Percentiles rank a stretch among this genome's conserved stretches.
Evolutionary conservation across 1,140 invertebrate genomes (phyloP).

Genomic region (Polypedilum vanderplanki): DNA sequence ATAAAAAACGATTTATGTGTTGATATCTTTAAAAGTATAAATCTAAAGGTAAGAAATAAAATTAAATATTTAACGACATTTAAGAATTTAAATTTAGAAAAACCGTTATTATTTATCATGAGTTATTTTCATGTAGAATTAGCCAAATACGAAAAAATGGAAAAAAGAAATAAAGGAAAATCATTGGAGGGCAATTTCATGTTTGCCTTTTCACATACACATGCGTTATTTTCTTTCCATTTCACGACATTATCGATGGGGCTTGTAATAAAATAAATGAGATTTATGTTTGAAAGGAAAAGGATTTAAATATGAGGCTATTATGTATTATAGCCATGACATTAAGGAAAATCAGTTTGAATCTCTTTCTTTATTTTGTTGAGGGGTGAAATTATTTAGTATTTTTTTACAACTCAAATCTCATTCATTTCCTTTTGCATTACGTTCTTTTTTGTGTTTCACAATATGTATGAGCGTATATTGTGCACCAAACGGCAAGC

Average conservation of each 20-base stretch:
- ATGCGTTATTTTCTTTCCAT: neutral
- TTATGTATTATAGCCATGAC: conserved; percentile 1
- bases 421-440: neutral
- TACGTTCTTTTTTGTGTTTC: neutral
- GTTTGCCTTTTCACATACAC: neutral
- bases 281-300: neutral
- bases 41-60: neutral
- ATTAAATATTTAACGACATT: no score
- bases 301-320: conserved; percentile 7
- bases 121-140: no score
- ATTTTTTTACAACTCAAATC: no score
- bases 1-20: conserved; percentile 8
- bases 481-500: neutral
- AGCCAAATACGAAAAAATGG: no score
- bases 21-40: neutral
- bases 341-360: neutral
- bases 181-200: neutral
- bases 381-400: no score
- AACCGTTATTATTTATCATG: no score
- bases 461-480: neutral
- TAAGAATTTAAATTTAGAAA: no score
- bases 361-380: neutral
- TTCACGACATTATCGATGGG: conserved; percentile 1
- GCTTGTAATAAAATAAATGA: conserved; percentile 1
- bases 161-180: neutral